phyloP scores from a whole-genome alignment of 2,113 vertebrate genomes.

The Psophia crepitans region DNA sequence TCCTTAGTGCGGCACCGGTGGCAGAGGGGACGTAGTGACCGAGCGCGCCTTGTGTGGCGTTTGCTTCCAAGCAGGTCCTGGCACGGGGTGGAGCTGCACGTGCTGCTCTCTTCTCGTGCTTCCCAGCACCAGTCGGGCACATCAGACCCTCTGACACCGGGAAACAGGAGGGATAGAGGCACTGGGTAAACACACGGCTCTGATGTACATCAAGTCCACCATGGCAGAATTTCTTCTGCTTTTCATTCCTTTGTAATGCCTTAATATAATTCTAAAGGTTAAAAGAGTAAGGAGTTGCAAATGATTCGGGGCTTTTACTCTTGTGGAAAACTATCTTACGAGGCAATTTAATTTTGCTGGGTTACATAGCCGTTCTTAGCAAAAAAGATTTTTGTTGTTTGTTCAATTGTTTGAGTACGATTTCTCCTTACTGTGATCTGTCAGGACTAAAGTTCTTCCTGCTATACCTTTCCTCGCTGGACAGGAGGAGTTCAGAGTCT shows the following conservation, averaged over 20 bases:
- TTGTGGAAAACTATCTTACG: background rate
- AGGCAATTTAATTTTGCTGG: background rate
- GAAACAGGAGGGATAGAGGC: background rate
- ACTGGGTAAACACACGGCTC: background rate
- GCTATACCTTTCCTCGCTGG: background rate
- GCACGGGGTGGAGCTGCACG: accelerated
- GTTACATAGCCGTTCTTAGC: background rate
- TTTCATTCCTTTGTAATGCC: background rate
- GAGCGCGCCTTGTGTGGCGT: background rate
- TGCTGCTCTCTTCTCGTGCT: background rate
- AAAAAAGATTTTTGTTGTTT: background rate
- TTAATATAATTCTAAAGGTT: background rate
- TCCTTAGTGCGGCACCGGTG: background rate
- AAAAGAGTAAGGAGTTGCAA: background rate
- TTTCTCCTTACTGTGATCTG: background rate
- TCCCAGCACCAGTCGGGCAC: background rate
- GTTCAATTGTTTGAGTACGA: background rate
- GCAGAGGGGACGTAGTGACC: background rate
- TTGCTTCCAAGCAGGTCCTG: background rate
- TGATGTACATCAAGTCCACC: background rate
- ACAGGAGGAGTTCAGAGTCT: background rate
- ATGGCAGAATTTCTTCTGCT: background rate
- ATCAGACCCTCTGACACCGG: background rate
- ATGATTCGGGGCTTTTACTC: background rate
- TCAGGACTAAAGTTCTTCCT: background rate